Evolutionary conservation across 2,113 vertebrate species (phyloP), one percentile per base, ranked within the genome.

Genomic region (Mormoops blainvillei): DNA sequence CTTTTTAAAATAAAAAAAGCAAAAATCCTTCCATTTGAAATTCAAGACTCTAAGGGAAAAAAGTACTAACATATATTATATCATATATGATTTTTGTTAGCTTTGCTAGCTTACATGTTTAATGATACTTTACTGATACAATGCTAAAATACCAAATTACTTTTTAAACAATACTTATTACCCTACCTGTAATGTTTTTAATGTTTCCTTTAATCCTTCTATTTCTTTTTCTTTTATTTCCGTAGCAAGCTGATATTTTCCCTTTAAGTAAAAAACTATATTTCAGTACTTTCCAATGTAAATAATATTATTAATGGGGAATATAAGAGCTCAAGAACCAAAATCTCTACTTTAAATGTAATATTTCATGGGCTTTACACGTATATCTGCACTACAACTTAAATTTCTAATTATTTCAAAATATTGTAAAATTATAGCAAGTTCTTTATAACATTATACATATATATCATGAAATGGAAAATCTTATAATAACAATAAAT

Each of bases 221-320:
- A 99, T 99, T 98, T 99, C 99, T 97, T 99, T 99, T 97, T 99
- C 99, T 98, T 99, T 99, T 97, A 99, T 97, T 98, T 99, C 99
- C 54, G 98, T 97, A 97, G 96, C 98, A 98, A 99, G 97, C 74
- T 99, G 99, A 93, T 98, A 98, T 98, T 98, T 99, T 95, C 99
- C 99, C 99, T 99, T 98, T 94, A 98, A 98, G 97, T n/a, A 97
- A 98, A 97, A 98, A 97, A 93, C 2, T 31, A 0, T 86, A 97
- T 81, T 91, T 98, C 56, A 98, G 68, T 58, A 96, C 93, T 97
- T 97, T 83, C 45, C 43, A 86, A 93, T 81, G 24, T 48, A 96
- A 97, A 86, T 67, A 83, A 89, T 94, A 95, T 52, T 87, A 91
- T 4, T 97, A 63, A 61, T 76, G 84, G 36, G 13, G 41, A 87